These are phyloP conservation scores for Hypena proboscidalis DNA, from an alignment of 2,888 invertebrate genomes.

Conservation along the genomic window DNA sequence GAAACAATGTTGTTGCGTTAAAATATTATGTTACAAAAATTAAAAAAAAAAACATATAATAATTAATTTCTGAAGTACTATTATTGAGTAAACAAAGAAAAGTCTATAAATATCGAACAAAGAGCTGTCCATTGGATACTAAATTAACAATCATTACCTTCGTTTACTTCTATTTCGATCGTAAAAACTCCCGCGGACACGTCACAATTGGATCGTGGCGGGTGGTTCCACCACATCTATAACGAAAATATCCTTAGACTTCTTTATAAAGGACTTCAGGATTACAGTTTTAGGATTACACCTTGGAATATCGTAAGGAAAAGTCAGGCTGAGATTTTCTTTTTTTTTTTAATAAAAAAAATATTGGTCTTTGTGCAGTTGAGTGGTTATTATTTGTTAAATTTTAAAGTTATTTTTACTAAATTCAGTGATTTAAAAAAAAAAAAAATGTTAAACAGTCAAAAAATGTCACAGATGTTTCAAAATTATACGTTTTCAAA, in stretches of 20 bases:
- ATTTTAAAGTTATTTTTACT: too few species aligned
- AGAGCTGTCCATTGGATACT: constrained; percentile 21
- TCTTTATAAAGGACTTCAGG: constrained; percentile 31
- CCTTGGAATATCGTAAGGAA: constrained; percentile 12
- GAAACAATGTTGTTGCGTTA: too few species aligned
- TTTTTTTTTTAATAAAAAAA: not conserved
- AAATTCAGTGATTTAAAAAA: too few species aligned
- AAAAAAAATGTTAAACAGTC: not conserved
- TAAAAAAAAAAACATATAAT: not conserved
- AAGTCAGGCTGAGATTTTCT: not conserved
- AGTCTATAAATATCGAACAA: constrained; percentile 28
- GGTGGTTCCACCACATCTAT: constrained; percentile 21
- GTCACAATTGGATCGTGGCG: constrained; percentile 35
- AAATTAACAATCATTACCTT: constrained; percentile 33
- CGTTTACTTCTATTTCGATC: constrained; percentile 41
- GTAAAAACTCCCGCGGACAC: constrained; percentile 48
- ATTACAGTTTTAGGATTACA: constrained; percentile 19
- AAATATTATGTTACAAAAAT: too few species aligned
- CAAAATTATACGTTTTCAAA: not conserved
- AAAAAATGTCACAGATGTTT: not conserved
- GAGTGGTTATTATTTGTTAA: too few species aligned
- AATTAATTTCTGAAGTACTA: not conserved
- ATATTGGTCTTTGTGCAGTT: too few species aligned
- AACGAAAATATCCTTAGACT: constrained; percentile 32
- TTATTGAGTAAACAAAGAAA: not conserved